A percentile compares a stretch with the other conserved stretches of the same genome.
These are phyloP conservation scores for Clusia tigrina DNA, from an alignment of 2,888 invertebrate genomes.

Conservation along the genomic window DNA sequence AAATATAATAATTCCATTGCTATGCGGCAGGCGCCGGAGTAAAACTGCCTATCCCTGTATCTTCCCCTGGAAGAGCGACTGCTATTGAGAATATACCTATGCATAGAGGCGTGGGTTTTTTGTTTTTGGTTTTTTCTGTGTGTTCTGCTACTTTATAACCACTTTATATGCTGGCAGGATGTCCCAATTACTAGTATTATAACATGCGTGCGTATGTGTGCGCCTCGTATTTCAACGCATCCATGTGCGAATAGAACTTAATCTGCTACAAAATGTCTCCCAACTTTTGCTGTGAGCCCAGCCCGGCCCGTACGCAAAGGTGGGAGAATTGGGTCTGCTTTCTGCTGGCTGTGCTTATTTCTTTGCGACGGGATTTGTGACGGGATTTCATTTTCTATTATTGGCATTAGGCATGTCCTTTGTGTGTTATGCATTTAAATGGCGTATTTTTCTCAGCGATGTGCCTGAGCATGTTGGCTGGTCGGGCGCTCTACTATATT, in stretches of 20 bases:
- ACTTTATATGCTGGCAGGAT: slow-evolving; percentile 61
- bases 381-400: slow-evolving; percentile 66
- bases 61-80: no score
- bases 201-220: slow-evolving; percentile 35
- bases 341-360: slow-evolving; percentile 27
- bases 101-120: slow-evolving; percentile 39
- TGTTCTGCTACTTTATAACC: slow-evolving; percentile 53
- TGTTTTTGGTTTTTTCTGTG: slow-evolving; percentile 9
- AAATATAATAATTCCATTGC: slow-evolving; percentile 57
- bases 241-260: slow-evolving; percentile 63
- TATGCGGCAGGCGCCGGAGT: slow-evolving; percentile 11
- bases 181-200: slow-evolving; percentile 56
- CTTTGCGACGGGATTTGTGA: slow-evolving; percentile 59
- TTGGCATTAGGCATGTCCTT: slow-evolving; percentile 65
- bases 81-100: no score
- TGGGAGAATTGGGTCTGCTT: slow-evolving; percentile 22
- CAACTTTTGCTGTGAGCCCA: slow-evolving; percentile 46
- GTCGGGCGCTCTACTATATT: slow-evolving; percentile 31
- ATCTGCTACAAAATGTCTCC: slow-evolving; percentile 63
- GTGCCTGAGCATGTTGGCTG: slow-evolving; percentile 55
- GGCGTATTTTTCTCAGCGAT: slow-evolving; percentile 65
- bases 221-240: slow-evolving; percentile 61
- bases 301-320: slow-evolving; percentile 6
- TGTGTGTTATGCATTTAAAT: slow-evolving; percentile 66
- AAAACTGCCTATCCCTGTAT: no score